Conservation (phyloP, 2,888 invertebrate genomes). For the Lumbricus terrestris region DNA sequence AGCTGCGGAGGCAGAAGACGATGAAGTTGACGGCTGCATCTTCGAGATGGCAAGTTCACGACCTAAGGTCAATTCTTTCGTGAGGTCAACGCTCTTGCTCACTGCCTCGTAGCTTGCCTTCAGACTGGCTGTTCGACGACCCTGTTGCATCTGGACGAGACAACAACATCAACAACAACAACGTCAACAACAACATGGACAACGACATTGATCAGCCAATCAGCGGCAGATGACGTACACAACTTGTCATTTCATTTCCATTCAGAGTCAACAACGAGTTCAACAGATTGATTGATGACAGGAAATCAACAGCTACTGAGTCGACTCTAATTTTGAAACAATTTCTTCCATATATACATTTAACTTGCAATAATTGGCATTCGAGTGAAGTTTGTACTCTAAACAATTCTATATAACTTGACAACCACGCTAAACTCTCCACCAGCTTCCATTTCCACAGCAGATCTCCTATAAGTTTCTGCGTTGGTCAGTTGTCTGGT, state of each 20-base stretch:
- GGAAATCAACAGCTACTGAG: not conserved
- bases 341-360: not conserved
- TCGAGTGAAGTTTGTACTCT: not conserved
- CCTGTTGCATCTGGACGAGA: constrained; percentile 77
- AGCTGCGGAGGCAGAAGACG: constrained; percentile 44
- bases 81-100: constrained; percentile 41
- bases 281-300: too few relatives aligned
- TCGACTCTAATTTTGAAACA: not conserved
- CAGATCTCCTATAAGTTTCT: too few relatives aligned
- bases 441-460: too few relatives aligned
- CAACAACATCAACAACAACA: too few relatives aligned
- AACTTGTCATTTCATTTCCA: not conserved
- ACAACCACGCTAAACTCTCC: too few relatives aligned
- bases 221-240: not conserved
- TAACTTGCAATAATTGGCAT: not conserved
- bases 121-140: constrained; percentile 85
- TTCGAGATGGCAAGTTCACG: constrained; percentile 12
- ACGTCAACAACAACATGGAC: too few relatives aligned
- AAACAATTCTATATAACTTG: not conserved
- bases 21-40: constrained; percentile 34
- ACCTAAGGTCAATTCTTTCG: constrained; percentile 46
- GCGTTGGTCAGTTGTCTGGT: too few relatives aligned
- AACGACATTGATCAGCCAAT: not conserved
- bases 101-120: constrained; percentile 92
- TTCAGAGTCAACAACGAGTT: not conserved